Conservation (phyloP, 2,888 invertebrate genomes). For the Metopia argyrocephala region DNA sequence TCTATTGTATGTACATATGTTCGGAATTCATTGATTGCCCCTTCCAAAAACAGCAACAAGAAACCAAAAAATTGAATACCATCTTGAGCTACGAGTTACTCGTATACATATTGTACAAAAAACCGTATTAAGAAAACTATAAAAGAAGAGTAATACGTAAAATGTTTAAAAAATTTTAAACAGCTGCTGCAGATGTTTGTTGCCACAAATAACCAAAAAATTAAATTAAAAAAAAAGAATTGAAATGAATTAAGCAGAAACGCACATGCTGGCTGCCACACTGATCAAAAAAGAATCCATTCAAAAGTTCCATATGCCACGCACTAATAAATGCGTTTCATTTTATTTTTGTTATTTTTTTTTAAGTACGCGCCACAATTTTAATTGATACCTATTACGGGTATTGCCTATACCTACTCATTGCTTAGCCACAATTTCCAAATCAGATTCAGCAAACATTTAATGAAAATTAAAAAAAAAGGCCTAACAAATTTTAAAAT, state of each 20-base stretch:
- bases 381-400: background rate
- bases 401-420: background rate
- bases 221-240: background rate
- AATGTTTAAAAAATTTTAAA: slow-evolving; percentile 20
- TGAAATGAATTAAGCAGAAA: too few species aligned
- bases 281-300: slow-evolving; percentile 35
- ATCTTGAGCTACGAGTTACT: slow-evolving; percentile 38
- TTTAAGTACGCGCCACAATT: background rate
- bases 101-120: slow-evolving; percentile 7
- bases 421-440: too few species aligned
- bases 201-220: slow-evolving; percentile 50
- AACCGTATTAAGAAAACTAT: background rate
- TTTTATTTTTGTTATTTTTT: background rate
- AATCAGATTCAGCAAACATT: too few species aligned
- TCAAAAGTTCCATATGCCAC: slow-evolving; percentile 49
- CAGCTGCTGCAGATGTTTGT: slow-evolving; percentile 63
- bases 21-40: slow-evolving; percentile 52
- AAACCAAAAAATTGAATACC: slow-evolving; percentile 35
- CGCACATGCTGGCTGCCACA: slow-evolving; percentile 48
- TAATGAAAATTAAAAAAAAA: too few species aligned
- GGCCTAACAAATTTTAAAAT: too few species aligned
- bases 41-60: slow-evolving; percentile 29
- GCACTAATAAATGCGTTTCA: slow-evolving; percentile 54
- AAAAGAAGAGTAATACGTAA: slow-evolving; percentile 6
- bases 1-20: too few species aligned